These are phyloP conservation scores for Phortica okadai DNA, from an alignment of 2,888 invertebrate genomes.

Conservation along the genomic window DNA sequence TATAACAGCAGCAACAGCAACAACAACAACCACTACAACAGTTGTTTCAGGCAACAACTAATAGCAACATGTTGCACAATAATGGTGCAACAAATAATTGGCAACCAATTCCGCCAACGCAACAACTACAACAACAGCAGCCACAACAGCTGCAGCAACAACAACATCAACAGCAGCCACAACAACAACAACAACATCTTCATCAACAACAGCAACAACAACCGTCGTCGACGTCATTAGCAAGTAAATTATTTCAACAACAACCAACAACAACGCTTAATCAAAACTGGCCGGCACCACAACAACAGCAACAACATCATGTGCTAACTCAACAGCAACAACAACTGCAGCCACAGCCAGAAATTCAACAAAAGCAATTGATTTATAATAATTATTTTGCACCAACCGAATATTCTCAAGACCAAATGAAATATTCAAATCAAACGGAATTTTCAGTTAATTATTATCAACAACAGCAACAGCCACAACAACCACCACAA, in stretches of 20 bases:
- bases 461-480: slow-evolving; percentile 18
- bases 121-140: slow-evolving; percentile 41
- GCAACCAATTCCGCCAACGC: slow-evolving; percentile 52
- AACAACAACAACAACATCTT: slow-evolving; percentile 36
- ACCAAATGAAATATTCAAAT: too few relatives aligned
- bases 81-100: slow-evolving; percentile 56
- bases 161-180: slow-evolving; percentile 29
- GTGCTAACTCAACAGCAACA: slow-evolving; percentile 28
- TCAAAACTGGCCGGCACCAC: slow-evolving; percentile 42
- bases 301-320: slow-evolving; percentile 26
- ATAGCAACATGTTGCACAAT: slow-evolving; percentile 62
- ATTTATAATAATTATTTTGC: too few relatives aligned
- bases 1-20: too few relatives aligned
- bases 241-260: slow-evolving; percentile 56
- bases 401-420: too few relatives aligned
- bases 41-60: slow-evolving; percentile 20
- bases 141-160: slow-evolving; percentile 25
- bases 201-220: slow-evolving; percentile 40
- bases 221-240: slow-evolving; percentile 50
- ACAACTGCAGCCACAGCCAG: slow-evolving; percentile 36
- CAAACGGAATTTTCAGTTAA: too few relatives aligned
- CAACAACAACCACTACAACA: too few relatives aligned
- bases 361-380: slow-evolving; percentile 7
- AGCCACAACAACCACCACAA: slow-evolving; percentile 30
- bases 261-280: slow-evolving; percentile 45